These are phyloP conservation scores for Periophthalmus magnuspinnatus DNA, from an alignment of 2,797 vertebrate genomes.

Conservation along the genomic window DNA sequence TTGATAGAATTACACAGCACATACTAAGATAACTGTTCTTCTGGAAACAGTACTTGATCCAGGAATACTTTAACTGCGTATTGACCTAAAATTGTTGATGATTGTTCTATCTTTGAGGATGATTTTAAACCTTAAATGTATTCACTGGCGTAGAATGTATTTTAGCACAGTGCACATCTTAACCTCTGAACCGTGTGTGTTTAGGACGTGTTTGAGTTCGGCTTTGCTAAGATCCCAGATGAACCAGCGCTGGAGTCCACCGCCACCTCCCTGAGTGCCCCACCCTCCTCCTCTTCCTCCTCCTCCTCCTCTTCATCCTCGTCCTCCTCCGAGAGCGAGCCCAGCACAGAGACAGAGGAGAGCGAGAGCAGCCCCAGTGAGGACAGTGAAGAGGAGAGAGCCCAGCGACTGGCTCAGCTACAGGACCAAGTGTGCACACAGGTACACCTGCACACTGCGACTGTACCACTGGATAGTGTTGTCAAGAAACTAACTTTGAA, in stretches of 20 bases:
- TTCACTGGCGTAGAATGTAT: too few relatives aligned
- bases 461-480: background rate
- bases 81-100: too few relatives aligned
- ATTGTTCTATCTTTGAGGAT: too few relatives aligned
- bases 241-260: conserved; percentile 80
- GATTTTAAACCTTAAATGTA: too few relatives aligned
- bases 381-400: conserved; percentile 87
- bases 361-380: conserved; percentile 87
- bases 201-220: conserved; percentile 95
- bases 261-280: background rate
- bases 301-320: conserved; percentile 80
- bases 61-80: too few relatives aligned
- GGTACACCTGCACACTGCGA: background rate
- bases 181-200: conserved; percentile 47
- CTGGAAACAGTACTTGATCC: too few relatives aligned
- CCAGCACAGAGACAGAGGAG: conserved; percentile 85
- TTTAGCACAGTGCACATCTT: background rate
- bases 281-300: conserved; percentile 78
- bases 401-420: conserved; percentile 89
- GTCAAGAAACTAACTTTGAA: too few relatives aligned
- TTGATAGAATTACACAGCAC: too few relatives aligned
- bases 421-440: conserved; percentile 85
- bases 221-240: conserved; percentile 93
- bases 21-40: too few relatives aligned
- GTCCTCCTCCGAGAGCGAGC: conserved; percentile 88